phyloP scores from a whole-genome alignment of 2,113 vertebrate genomes.

The Oryzias melastigma region DNA sequence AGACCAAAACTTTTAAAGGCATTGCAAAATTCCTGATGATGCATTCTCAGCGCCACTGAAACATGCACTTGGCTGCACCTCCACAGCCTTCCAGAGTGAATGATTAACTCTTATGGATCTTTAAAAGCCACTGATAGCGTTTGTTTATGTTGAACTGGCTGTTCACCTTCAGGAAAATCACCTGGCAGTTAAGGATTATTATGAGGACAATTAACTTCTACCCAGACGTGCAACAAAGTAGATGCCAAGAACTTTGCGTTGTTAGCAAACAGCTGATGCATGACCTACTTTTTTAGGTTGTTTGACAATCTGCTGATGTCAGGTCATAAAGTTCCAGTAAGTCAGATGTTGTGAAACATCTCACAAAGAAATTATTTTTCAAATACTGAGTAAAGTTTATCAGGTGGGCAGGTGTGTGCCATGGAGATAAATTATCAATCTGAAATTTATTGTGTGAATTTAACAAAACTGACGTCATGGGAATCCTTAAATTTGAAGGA shows the following conservation, averaged over 20 bases:
- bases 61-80: neutral
- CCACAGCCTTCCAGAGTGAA: neutral
- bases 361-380: no score
- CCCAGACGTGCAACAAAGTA: neutral
- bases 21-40: conserved; percentile 19
- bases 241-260: conserved; percentile 1
- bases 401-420: no score
- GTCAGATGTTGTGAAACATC: neutral
- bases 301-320: conserved; percentile 3
- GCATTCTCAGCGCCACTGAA: neutral
- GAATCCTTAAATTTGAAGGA: no score
- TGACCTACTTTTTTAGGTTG: neutral
- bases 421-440: no score
- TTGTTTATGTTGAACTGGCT: conserved; percentile 25
- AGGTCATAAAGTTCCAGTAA: conserved; percentile 2
- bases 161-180: conserved; percentile 16
- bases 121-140: conserved; percentile 9
- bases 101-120: conserved; percentile 43
- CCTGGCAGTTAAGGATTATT: conserved; percentile 20
- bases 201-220: conserved; percentile 23
- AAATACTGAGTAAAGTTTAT: no score
- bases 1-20: conserved; percentile 10
- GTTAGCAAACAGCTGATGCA: conserved; percentile 26
- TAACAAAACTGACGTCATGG: no score
- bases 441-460: no score